Conservation (phyloP, 2,797 vertebrate species). For the Pantherophis alleghaniensis region DNA sequence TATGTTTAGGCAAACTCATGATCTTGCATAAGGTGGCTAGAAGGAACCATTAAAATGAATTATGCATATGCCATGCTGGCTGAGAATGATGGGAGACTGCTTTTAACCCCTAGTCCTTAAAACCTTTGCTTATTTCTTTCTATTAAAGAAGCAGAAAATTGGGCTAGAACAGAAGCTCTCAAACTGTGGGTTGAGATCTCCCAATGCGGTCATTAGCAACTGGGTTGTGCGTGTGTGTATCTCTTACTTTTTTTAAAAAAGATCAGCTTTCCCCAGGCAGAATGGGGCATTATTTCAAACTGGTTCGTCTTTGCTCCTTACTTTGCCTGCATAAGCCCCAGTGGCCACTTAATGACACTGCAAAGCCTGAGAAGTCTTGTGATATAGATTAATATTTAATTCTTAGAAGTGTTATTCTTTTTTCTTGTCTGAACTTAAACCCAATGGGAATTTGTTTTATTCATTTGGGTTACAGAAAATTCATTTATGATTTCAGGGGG, state of each 20-base stretch:
- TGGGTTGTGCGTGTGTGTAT: neutral
- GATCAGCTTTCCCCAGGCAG: neutral
- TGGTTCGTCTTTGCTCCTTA: neutral
- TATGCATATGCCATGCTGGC: neutral
- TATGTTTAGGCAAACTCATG: neutral
- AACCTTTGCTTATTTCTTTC: neutral
- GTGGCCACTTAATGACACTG: neutral
- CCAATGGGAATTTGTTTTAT: neutral
- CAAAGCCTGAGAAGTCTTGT: neutral
- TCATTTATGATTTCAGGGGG: neutral
- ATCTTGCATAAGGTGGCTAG: neutral
- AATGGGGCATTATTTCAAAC: neutral
- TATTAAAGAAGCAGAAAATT: neutral
- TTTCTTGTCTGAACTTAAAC: neutral
- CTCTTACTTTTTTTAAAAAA: neutral
- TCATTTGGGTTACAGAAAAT: neutral
- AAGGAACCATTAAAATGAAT: neutral
- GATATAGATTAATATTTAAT: neutral
- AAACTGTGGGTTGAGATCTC: neutral
- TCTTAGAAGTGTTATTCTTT: neutral
- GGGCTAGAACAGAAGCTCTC: neutral
- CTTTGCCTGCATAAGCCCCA: neutral
- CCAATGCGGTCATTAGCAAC: neutral
- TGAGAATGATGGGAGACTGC: neutral
- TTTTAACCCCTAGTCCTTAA: neutral